A percentile compares a stretch with the other conserved stretches of the same genome.
phyloP scores from a whole-genome alignment of 92 coral and sea anemone species.

The Bergia puertoricense region DNA sequence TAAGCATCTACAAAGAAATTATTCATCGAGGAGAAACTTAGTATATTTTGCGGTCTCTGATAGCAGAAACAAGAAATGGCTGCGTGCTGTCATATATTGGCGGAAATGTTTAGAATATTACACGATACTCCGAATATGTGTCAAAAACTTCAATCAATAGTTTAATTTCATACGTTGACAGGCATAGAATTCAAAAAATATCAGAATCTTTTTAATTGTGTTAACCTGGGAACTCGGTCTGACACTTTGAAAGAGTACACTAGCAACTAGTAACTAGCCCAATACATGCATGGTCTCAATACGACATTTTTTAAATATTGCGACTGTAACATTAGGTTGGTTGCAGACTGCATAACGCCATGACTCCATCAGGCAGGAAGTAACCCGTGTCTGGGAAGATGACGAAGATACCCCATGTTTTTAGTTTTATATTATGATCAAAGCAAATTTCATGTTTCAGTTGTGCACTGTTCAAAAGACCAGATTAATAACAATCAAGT shows the following conservation, averaged over 20 bases:
- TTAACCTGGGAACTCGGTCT: slow-evolving; percentile 2
- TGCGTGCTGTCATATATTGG: not conserved
- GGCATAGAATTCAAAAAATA: slow-evolving; percentile 37
- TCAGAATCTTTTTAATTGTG: slow-evolving; percentile 15
- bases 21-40: not conserved
- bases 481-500: not conserved
- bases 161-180: slow-evolving; percentile 23
- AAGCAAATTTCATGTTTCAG: not conserved
- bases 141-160: slow-evolving; percentile 26
- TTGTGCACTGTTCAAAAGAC: not conserved
- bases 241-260: not conserved
- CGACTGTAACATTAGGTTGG: not conserved
- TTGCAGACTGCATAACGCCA: not conserved
- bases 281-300: not conserved
- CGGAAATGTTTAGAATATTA: slow-evolving; percentile 17
- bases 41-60: not conserved
- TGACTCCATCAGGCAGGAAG: not conserved
- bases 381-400: not conserved
- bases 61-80: not conserved
- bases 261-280: too few species aligned
- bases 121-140: slow-evolving; percentile 6
- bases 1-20: not conserved
- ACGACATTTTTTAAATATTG: not conserved
- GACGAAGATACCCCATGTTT: not conserved
- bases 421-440: not conserved